A percentile compares a stretch with the other conserved stretches of the same genome.
phyloP scores from a whole-genome alignment of 2,113 vertebrate genomes.

The Takifugu bimaculatus region DNA sequence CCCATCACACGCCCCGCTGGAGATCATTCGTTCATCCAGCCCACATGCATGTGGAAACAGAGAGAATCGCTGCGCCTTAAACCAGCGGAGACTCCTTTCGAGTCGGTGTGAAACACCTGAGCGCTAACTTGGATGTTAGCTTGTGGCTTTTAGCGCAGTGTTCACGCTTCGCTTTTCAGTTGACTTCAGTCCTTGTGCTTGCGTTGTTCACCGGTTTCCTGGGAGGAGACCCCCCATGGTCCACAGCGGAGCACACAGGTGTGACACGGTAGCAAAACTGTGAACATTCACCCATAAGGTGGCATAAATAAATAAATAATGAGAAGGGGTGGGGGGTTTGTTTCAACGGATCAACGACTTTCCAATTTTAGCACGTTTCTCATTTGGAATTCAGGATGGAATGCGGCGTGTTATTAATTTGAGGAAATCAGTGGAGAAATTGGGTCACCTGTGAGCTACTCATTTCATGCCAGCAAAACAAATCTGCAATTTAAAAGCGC shows the following conservation, averaged over 20 bases:
- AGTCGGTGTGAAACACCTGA: too few relatives aligned
- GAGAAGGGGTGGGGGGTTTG: not conserved
- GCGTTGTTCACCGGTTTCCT: too few relatives aligned
- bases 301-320: not conserved
- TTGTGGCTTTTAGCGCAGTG: too few relatives aligned
- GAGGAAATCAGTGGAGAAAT: slow-evolving; percentile 60
- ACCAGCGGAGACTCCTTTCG: too few relatives aligned
- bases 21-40: too few relatives aligned
- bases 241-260: slow-evolving; percentile 28
- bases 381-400: slow-evolving; percentile 59
- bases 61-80: too few relatives aligned
- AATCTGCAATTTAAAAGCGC: slow-evolving; percentile 52
- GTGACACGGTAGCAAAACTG: slow-evolving; percentile 37
- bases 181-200: too few relatives aligned
- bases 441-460: slow-evolving; percentile 60
- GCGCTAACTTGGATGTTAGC: too few relatives aligned
- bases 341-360: slow-evolving; percentile 52
- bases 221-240: too few relatives aligned
- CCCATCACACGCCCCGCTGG: too few relatives aligned
- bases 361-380: slow-evolving; percentile 57
- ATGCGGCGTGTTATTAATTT: slow-evolving; percentile 56
- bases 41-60: too few relatives aligned
- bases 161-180: too few relatives aligned
- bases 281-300: slow-evolving; percentile 14
- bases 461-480: slow-evolving; percentile 52